Percentiles rank a stretch among this genome's conserved stretches.
Conservation (phyloP, 2,888 invertebrate genomes). For the Macrosoma leucophasiata region DNA sequence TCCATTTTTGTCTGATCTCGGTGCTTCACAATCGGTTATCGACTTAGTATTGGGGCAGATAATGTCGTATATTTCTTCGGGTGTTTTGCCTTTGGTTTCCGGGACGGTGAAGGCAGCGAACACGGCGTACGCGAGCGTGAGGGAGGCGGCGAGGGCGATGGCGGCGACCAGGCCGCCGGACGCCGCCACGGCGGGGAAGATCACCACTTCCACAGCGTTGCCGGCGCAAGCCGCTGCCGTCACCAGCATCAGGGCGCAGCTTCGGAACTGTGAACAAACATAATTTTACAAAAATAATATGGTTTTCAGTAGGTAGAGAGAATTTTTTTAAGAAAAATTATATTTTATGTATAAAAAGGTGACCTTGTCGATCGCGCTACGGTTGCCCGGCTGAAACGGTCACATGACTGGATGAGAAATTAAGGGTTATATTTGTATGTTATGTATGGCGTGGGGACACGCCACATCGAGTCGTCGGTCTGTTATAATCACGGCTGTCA, state of each 20-base stretch:
- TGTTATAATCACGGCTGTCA: no score
- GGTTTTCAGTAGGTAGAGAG: no score
- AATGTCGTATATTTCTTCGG: constrained; percentile 36
- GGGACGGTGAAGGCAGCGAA: constrained; percentile 34
- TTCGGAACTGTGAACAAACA: constrained; percentile 40
- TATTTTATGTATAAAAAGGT: no score
- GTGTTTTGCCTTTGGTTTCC: constrained; percentile 37
- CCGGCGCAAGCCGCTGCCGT: constrained; percentile 37
- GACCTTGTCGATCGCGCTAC: no score
- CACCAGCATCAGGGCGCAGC: constrained; percentile 43
- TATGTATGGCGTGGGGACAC: no score
- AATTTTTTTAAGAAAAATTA: no score
- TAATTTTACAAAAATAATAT: neutral
- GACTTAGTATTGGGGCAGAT: constrained; percentile 17
- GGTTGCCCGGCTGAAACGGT: no score
- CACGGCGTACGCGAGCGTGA: constrained; percentile 36
- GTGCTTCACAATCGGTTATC: constrained; percentile 2
- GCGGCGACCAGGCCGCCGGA: constrained; percentile 29
- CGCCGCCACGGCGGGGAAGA: constrained; percentile 37
- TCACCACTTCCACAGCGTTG: constrained; percentile 40
- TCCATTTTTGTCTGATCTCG: neutral
- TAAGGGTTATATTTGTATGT: no score
- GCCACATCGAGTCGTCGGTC: no score
- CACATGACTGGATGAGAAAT: neutral
- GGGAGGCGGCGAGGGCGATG: constrained; percentile 35